Conservation (phyloP, 2,888 invertebrate genomes). For the Erebia epiphron region DNA sequence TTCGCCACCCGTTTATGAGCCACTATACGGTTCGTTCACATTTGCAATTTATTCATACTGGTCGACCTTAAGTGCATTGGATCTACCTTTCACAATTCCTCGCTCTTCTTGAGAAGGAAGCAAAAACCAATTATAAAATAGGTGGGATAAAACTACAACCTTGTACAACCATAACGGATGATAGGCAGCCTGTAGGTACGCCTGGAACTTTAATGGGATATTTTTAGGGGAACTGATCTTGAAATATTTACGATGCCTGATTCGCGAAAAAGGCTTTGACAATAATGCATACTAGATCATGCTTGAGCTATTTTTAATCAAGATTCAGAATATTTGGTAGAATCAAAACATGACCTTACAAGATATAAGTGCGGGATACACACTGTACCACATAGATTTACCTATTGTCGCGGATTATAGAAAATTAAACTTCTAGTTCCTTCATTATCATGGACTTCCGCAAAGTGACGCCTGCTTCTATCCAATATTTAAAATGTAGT, state of each 20-base stretch:
- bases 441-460: too few relatives aligned
- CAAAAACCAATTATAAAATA: conserved; percentile 8
- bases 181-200: background rate
- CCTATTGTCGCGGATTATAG: too few relatives aligned
- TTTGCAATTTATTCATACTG: conserved; percentile 26
- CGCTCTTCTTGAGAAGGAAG: conserved; percentile 28
- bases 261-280: too few relatives aligned
- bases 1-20: background rate
- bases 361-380: too few relatives aligned
- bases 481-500: too few relatives aligned
- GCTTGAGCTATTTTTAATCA: background rate
- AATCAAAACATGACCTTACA: too few relatives aligned
- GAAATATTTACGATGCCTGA: too few relatives aligned
- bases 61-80: conserved; percentile 30
- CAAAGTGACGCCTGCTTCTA: too few relatives aligned
- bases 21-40: conserved; percentile 36
- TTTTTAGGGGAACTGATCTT: background rate
- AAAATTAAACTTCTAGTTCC: too few relatives aligned
- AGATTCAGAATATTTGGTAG: background rate
- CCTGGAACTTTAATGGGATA: background rate
- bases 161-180: background rate
- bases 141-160: background rate
- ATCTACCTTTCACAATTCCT: conserved; percentile 31
- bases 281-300: too few relatives aligned
- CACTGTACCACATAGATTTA: too few relatives aligned